These are phyloP conservation scores for Loxodonta africana DNA, from an alignment of 2,113 vertebrate genomes.

Conservation along the genomic window DNA sequence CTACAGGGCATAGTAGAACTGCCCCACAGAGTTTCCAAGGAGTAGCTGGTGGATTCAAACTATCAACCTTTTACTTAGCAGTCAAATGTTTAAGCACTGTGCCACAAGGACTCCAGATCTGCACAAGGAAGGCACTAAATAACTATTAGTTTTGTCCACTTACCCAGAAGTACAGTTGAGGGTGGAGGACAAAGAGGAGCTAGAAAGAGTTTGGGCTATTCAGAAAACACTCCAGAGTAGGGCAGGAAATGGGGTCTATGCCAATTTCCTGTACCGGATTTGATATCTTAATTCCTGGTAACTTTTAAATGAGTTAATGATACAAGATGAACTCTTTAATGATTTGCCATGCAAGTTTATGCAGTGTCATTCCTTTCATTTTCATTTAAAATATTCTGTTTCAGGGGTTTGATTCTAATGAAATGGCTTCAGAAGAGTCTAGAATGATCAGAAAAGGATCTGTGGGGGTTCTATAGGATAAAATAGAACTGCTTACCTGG, in stretches of 20 bases:
- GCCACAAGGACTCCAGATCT: no score
- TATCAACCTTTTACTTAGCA: no score
- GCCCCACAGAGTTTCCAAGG: no score
- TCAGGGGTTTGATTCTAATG: neutral
- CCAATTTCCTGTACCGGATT: neutral
- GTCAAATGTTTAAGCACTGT: no score
- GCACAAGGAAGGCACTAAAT: neutral
- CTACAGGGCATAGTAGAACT: no score
- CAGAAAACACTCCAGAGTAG: rapidly evolving
- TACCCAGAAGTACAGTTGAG: neutral
- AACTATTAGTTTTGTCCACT: no score
- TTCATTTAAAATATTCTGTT: neutral
- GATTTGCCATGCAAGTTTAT: neutral
- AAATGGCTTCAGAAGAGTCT: neutral
- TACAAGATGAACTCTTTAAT: neutral
- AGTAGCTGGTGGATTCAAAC: no score
- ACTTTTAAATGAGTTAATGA: neutral
- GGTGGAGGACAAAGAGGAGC: no score
- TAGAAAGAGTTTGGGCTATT: neutral
- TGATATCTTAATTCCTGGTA: neutral
- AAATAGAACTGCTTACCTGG: constrained; percentile 34
- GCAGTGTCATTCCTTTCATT: neutral
- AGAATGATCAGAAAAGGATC: neutral
- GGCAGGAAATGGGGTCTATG: neutral
- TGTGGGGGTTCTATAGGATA: neutral